Evolutionary conservation across 2,888 invertebrate species (phyloP).

Genomic region (Ectropis crepuscularia): DNA sequence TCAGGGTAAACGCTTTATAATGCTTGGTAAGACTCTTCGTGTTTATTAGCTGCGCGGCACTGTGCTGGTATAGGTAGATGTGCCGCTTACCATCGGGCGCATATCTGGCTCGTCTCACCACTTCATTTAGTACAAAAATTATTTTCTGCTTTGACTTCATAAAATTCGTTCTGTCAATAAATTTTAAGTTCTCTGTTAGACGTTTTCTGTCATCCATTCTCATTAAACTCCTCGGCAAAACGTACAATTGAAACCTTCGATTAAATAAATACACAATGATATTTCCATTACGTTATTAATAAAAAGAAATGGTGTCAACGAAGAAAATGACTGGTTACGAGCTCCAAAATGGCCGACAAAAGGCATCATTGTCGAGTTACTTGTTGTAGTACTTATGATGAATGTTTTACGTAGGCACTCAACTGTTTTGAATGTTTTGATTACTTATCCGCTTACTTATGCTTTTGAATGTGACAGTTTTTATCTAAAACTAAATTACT

Average conservation of each 20-base stretch:
- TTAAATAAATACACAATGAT: conserved; percentile 22
- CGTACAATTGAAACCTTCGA: conserved; percentile 16
- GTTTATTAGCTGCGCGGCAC: too few species aligned
- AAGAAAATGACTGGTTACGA: conserved; percentile 15
- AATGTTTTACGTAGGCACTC: conserved; percentile 4
- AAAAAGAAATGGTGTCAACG: conserved; percentile 17
- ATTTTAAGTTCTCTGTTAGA: background rate
- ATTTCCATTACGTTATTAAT: conserved; percentile 23
- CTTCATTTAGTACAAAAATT: too few species aligned
- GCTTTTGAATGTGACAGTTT: too few species aligned
- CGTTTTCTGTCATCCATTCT: conserved; percentile 1
- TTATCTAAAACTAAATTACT: too few species aligned
- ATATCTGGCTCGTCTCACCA: too few species aligned
- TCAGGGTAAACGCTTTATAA: too few species aligned
- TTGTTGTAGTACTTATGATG: background rate
- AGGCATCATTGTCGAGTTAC: conserved; percentile 18
- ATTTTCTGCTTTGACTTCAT: too few species aligned
- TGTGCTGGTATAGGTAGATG: too few species aligned
- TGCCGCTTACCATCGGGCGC: too few species aligned
- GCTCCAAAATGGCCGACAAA: conserved; percentile 15
- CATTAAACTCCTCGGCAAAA: background rate
- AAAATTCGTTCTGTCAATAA: too few species aligned
- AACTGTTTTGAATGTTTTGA: conserved; percentile 1
- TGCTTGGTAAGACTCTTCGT: too few species aligned
- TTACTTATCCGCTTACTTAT: background rate